Evolutionary conservation across 2,797 vertebrate species (phyloP).

Genomic region (Gallinago nigripennis): DNA sequence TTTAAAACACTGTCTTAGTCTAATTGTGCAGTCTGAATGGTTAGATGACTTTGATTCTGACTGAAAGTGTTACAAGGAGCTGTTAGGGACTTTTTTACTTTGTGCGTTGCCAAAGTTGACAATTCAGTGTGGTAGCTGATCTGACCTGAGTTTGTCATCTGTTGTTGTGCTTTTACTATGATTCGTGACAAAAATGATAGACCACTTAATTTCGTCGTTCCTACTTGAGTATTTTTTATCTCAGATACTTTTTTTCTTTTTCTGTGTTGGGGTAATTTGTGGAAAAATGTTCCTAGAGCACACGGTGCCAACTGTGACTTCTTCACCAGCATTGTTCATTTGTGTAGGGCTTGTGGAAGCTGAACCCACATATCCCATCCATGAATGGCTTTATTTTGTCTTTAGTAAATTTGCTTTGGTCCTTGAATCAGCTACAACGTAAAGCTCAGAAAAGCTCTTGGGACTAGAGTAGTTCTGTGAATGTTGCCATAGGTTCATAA

Average conservation of each 20-base stretch:
- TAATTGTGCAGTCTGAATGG: not conserved
- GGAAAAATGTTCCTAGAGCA: not conserved
- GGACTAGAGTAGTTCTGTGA: not conserved
- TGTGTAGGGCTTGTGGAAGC: not conserved
- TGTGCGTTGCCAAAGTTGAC: not conserved
- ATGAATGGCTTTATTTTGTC: not conserved
- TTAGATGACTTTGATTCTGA: not conserved
- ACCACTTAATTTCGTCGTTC: not conserved
- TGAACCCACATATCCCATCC: not conserved
- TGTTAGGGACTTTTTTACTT: not conserved
- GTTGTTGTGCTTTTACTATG: not conserved
- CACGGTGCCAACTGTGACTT: not conserved
- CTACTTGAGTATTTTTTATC: not conserved
- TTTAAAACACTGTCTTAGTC: not conserved
- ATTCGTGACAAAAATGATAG: not conserved
- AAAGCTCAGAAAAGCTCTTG: not conserved
- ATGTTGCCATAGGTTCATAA: not conserved
- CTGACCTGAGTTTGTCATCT: not conserved
- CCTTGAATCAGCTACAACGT: not conserved
- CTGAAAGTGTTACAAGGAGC: not conserved
- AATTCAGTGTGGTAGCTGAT: not conserved
- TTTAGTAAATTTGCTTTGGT: not conserved
- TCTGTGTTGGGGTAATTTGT: not conserved
- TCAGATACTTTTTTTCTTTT: not conserved
- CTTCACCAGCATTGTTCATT: not conserved